These are phyloP conservation scores for Novumbra hubbsi DNA, from an alignment of 2,797 vertebrate genomes.

Conservation along the genomic window DNA sequence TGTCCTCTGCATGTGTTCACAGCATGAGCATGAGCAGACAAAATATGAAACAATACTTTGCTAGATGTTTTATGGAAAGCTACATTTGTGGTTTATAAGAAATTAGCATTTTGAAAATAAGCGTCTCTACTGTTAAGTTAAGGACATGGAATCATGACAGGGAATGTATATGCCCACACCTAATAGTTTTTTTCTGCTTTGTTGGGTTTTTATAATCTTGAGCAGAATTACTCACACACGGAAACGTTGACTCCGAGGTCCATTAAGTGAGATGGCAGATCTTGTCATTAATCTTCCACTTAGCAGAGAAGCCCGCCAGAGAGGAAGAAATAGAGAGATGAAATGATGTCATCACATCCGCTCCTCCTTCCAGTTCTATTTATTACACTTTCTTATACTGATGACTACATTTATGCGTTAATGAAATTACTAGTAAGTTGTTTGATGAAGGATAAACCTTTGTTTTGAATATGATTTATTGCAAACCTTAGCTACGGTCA, in stretches of 20 bases:
- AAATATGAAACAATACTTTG: not conserved
- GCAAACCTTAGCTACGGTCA: too few relatives aligned
- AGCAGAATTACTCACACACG: constrained; percentile 71
- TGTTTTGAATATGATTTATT: not conserved
- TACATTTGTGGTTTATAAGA: constrained; percentile 20
- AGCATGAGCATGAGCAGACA: not conserved
- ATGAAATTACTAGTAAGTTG: not conserved
- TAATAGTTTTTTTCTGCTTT: constrained; percentile 62
- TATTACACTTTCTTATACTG: not conserved
- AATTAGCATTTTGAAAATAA: constrained; percentile 6
- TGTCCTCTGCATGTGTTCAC: not conserved
- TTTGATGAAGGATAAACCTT: constrained; percentile 1
- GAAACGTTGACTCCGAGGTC: constrained; percentile 76
- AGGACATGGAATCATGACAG: constrained; percentile 46
- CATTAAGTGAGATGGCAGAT: constrained; percentile 75
- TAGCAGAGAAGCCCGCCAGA: constrained; percentile 60
- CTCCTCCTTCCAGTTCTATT: not conserved
- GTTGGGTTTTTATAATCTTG: constrained; percentile 58
- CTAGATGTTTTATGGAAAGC: not conserved
- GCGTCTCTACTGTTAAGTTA: constrained; percentile 32
- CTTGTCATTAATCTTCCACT: constrained; percentile 78
- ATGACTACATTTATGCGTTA: constrained; percentile 7
- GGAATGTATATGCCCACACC: constrained; percentile 41
- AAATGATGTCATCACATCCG: constrained; percentile 6
- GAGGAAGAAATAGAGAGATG: constrained; percentile 2